These are phyloP conservation scores for Polietes domitor DNA, from an alignment of 2,888 invertebrate genomes.

Conservation along the genomic window DNA sequence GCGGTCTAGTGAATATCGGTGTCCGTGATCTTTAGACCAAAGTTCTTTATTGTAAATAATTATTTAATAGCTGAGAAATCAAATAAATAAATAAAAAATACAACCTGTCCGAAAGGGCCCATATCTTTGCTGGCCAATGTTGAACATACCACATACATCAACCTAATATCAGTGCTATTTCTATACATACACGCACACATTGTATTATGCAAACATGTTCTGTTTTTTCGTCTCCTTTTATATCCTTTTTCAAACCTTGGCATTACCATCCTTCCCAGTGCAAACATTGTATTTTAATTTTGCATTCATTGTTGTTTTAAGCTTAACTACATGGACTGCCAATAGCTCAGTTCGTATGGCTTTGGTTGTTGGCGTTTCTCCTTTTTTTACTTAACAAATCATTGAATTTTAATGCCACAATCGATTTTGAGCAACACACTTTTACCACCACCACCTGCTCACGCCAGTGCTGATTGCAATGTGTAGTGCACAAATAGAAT, in stretches of 20 bases:
- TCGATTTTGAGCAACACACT: conserved; percentile 68
- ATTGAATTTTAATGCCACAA: conserved; percentile 69
- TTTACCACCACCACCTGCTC: not conserved
- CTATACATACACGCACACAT: not conserved
- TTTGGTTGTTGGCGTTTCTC: conserved; percentile 27
- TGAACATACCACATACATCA: too few species aligned
- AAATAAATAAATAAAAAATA: too few species aligned
- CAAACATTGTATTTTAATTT: conserved; percentile 5
- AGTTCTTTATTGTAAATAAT: too few species aligned
- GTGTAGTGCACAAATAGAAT: not conserved
- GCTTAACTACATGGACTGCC: not conserved
- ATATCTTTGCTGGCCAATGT: too few species aligned
- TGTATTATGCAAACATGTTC: not conserved
- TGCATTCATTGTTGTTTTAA: not conserved
- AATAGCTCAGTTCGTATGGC: conserved; percentile 5
- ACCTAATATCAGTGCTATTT: too few species aligned
- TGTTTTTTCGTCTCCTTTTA: not conserved
- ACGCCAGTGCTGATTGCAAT: not conserved
- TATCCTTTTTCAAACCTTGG: not conserved
- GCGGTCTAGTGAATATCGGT: too few species aligned
- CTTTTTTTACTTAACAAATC: conserved; percentile 67
- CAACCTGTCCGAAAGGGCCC: too few species aligned
- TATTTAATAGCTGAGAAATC: too few species aligned
- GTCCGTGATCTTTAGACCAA: too few species aligned
- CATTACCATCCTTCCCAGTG: not conserved